Evolutionary conservation across 2,888 invertebrate genomes (phyloP).

Genomic region (Gastracanthus pulcherrimus): DNA sequence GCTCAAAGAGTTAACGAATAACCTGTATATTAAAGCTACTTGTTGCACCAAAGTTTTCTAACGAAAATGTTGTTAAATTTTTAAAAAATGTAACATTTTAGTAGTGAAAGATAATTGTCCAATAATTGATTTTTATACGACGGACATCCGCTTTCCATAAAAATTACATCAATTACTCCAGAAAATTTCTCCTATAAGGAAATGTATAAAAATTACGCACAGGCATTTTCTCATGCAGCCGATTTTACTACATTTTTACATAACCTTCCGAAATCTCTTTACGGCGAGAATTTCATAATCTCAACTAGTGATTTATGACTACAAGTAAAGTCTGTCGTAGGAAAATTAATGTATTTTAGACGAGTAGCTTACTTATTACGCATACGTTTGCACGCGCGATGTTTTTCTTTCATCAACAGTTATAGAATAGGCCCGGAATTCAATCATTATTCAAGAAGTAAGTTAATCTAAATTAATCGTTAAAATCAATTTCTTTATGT

Average conservation of each 20-base stretch:
- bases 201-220: background rate
- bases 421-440: background rate
- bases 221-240: background rate
- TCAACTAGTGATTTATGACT: slow-evolving; percentile 35
- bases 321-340: slow-evolving; percentile 1
- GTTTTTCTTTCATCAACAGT: slow-evolving; percentile 5
- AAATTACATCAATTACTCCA: background rate
- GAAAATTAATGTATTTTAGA: slow-evolving; percentile 36
- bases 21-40: too few relatives aligned
- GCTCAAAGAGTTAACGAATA: too few relatives aligned
- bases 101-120: background rate
- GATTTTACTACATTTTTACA: slow-evolving; percentile 14
- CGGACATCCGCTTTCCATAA: background rate
- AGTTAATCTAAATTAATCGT: slow-evolving; percentile 15
- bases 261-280: slow-evolving; percentile 10
- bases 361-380: slow-evolving; percentile 12
- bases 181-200: background rate
- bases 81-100: too few relatives aligned
- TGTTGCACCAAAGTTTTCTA: background rate
- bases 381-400: background rate
- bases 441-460: background rate
- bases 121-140: background rate
- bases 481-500: background rate
- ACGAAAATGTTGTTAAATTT: too few relatives aligned
- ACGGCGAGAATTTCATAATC: slow-evolving; percentile 36